Evolutionary conservation across 2,888 invertebrate genomes (phyloP), one percentile per base, ranked within the genome.

Genomic region (Drosophila pegasa): DNA sequence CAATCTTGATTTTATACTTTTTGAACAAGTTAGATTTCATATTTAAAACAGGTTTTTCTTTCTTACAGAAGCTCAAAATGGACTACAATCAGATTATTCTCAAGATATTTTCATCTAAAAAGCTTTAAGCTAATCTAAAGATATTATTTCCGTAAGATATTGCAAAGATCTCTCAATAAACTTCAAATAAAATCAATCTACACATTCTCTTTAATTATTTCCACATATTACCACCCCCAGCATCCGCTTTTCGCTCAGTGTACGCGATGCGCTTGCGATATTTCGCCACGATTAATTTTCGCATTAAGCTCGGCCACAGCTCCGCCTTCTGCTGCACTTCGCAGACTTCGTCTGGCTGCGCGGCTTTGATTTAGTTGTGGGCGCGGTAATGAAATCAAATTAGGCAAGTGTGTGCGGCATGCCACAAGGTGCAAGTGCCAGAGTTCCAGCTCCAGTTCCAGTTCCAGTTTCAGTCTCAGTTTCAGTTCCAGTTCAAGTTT

Each of bases 371-470:
- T 77, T 59, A 71, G 80, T 90, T 78, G 90, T 89, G 89, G 91
- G 91, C 91, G 91, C 90, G 91, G 91, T 91, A 91, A 91, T 91
- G 91, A 91, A 92, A 92, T 92, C 92, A 92, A 91, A 91, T 91
- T 91, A 91, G 90, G 84, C 90, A 91, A 90, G 87, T 90, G 87
- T 85, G 71, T 86, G 71, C 80, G 70, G 74, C 84, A 76, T 70
- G 77, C 84, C 58, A 48, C 68, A 45, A 54, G 54, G 27, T 35
- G 35, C 54, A 27, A 50, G 33, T 14, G 20, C 31, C 14, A 20
- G 9, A 20, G 47, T 8, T 31, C 47, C 47, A 47, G 55, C 25
- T 51, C n/a, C 22, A 51, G 45, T 40, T n/a, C n/a, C 14, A 20
- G 47, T 8, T 31, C 47, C 47, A 47, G 55, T 27, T 51, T 12